phyloP scores from a whole-genome alignment of 2,888 invertebrate genomes.

The Lutraria lutraria region DNA sequence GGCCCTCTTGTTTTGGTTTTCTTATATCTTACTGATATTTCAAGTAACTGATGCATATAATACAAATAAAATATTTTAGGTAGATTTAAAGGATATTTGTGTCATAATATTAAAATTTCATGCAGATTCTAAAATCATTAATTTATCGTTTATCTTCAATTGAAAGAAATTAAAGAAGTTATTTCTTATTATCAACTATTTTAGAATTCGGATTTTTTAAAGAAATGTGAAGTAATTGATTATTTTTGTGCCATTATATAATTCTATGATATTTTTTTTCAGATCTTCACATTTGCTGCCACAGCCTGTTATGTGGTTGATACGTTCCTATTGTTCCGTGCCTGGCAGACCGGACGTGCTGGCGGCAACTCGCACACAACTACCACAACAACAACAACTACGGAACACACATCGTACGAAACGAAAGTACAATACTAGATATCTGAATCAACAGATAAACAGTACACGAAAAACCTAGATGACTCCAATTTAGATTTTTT shows the following conservation, averaged over 20 bases:
- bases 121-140: no score
- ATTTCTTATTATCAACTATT: no score
- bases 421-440: conserved; percentile 78
- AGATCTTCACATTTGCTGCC: conserved; percentile 84
- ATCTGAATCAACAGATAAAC: not conserved
- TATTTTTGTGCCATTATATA: not conserved
- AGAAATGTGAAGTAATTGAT: no score
- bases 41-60: no score
- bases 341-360: conserved; percentile 76
- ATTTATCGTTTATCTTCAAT: no score
- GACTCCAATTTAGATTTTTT: not conserved
- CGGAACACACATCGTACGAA: conserved; percentile 73
- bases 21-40: no score
- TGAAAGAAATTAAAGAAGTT: no score
- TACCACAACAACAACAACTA: conserved; percentile 77
- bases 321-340: conserved; percentile 83
- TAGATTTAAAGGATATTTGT: no score
- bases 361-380: conserved; percentile 58
- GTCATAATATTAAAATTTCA: no score
- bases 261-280: conserved; percentile 51
- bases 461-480: not conserved
- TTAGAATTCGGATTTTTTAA: no score
- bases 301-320: conserved; percentile 82
- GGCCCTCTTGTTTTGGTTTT: no score
- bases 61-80: no score